Percentiles rank a stretch among this genome's conserved stretches.
These are phyloP conservation scores for Monomorium pharaonis DNA, from an alignment of 1,140 invertebrate species.

Conservation along the genomic window DNA sequence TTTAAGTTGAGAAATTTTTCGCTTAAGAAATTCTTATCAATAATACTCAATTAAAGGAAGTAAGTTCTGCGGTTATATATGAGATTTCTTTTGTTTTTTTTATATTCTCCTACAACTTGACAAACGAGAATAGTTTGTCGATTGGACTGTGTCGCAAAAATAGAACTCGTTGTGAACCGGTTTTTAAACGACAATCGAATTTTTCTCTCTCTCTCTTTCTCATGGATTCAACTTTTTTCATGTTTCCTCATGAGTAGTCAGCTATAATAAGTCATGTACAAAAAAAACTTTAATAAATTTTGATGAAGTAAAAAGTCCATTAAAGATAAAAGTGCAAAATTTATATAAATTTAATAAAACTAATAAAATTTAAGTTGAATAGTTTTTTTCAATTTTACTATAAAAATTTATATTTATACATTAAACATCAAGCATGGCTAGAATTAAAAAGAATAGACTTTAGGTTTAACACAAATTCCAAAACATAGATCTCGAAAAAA, in stretches of 20 bases:
- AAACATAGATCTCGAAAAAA: background rate
- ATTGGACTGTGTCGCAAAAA: slow-evolving; percentile 17
- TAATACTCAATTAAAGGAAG: background rate
- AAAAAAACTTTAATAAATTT: background rate
- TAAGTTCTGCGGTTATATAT: background rate
- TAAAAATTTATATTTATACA: background rate
- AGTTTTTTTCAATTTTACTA: background rate
- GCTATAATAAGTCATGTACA: background rate
- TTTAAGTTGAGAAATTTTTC: background rate
- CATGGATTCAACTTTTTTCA: no score
- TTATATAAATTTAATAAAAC: slow-evolving; percentile 5
- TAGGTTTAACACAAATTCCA: background rate
- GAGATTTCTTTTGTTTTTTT: background rate
- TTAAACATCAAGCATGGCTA: background rate
- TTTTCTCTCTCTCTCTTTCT: no score
- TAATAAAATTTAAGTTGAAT: background rate
- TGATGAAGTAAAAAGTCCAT: background rate
- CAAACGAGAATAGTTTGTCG: slow-evolving; percentile 30
- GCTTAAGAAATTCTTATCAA: background rate
- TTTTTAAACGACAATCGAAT: slow-evolving; percentile 24
- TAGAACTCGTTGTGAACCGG: slow-evolving; percentile 58
- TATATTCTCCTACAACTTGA: background rate
- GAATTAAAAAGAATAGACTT: background rate
- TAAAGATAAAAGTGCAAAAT: background rate
- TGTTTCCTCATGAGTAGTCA: background rate